Evolutionary conservation across 2,113 vertebrate genomes (phyloP).

Genomic region (Murina feae): DNA sequence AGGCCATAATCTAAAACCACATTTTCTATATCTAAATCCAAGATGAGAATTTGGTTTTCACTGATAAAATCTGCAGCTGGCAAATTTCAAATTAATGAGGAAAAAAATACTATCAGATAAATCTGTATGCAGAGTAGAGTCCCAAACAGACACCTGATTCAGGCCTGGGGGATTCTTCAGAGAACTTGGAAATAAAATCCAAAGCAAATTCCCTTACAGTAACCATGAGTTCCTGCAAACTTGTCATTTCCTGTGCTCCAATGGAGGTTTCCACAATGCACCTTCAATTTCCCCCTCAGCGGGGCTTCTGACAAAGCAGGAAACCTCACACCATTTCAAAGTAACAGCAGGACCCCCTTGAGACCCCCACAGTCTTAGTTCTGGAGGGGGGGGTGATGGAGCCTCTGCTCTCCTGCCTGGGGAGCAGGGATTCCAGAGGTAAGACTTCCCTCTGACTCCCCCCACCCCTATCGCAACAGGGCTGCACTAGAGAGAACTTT

Average conservation of each 20-base stretch:
- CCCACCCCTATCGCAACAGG: neutral
- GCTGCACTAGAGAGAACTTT: neutral
- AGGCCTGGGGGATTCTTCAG: neutral
- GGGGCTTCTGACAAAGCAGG: constrained; percentile 14
- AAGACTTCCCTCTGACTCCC: neutral
- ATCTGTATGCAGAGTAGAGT: neutral
- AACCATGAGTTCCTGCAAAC: constrained; percentile 20
- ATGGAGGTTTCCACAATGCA: constrained; percentile 5
- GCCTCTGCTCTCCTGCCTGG: neutral
- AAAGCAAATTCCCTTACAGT: constrained; percentile 2
- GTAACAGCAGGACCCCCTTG: neutral
- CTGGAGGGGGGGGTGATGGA: neutral
- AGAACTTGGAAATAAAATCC: constrained; percentile 23
- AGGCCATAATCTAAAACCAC: constrained; percentile 1
- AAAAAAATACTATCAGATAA: neutral
- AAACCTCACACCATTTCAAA: constrained; percentile 50
- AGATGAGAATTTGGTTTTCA: constrained; percentile 18
- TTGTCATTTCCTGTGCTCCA: constrained; percentile 46
- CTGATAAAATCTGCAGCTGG: constrained; percentile 18
- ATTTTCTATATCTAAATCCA: neutral
- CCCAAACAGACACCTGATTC: constrained; percentile 9
- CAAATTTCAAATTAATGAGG: constrained; percentile 34
- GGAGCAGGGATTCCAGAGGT: neutral
- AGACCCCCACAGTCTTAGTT: neutral
- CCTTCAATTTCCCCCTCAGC: constrained; percentile 41